phyloP scores from a whole-genome alignment of 2,888 invertebrate species.

The Pasiphila rectangulata region DNA sequence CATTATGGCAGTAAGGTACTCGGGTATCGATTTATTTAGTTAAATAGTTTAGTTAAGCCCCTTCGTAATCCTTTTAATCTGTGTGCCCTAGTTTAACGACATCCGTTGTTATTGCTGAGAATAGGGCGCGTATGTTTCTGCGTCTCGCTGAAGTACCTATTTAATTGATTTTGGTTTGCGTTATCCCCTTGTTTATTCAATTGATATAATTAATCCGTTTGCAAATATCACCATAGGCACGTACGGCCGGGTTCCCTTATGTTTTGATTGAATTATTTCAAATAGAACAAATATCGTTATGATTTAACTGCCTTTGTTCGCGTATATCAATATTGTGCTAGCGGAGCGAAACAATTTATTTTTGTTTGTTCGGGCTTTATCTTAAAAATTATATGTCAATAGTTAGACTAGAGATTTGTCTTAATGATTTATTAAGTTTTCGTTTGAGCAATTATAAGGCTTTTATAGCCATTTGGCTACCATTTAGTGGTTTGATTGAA shows the following conservation, averaged over 20 bases:
- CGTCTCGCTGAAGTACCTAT: conserved; percentile 33
- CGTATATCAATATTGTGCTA: conserved; percentile 1
- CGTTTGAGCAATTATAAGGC: too few relatives aligned
- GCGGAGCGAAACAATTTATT: not conserved
- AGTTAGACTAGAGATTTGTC: too few relatives aligned
- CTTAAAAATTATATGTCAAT: too few relatives aligned
- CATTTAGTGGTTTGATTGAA: too few relatives aligned
- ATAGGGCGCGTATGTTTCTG: conserved; percentile 1
- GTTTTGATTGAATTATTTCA: conserved; percentile 72
- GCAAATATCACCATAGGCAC: conserved; percentile 53
- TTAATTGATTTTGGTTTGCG: conserved; percentile 40
- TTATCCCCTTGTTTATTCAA: conserved; percentile 57
- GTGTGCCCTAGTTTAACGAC: not conserved
- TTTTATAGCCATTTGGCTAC: too few relatives aligned
- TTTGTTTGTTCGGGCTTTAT: not conserved
- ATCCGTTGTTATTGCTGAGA: not conserved
- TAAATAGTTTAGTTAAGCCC: too few relatives aligned
- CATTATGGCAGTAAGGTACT: too few relatives aligned
- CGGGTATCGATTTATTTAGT: too few relatives aligned
- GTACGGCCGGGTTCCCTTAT: conserved; percentile 50
- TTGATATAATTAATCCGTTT: conserved; percentile 70
- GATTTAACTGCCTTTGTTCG: conserved; percentile 40
- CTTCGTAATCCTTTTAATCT: conserved; percentile 18
- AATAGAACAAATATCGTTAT: conserved; percentile 67
- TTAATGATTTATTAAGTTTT: too few relatives aligned